Evolutionary conservation across 2,797 vertebrate genomes (phyloP).

Genomic region (Acanthurus tractus): DNA sequence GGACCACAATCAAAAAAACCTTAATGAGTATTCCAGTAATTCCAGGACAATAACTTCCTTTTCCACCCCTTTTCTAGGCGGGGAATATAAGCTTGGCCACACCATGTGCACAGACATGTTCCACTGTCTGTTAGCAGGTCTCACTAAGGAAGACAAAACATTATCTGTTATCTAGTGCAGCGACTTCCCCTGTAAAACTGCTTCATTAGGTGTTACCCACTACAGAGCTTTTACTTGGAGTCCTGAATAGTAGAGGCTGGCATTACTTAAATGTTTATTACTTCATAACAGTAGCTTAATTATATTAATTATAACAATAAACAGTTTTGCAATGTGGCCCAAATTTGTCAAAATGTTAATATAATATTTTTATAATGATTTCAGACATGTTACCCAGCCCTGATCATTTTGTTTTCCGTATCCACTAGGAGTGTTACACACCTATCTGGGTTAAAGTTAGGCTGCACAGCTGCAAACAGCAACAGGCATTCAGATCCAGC

Average conservation of each 20-base stretch:
- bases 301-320: not conserved
- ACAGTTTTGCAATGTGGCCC: not conserved
- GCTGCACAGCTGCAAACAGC: too few relatives aligned
- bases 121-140: constrained; percentile 28
- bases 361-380: not conserved
- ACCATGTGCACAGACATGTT: not conserved
- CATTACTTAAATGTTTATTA: not conserved
- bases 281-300: not conserved
- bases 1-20: not conserved
- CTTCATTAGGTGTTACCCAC: constrained; percentile 1
- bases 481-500: not conserved
- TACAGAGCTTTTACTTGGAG: not conserved
- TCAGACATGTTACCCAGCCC: not conserved
- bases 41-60: not conserved
- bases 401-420: not conserved
- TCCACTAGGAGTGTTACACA: not conserved
- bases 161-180: not conserved
- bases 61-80: not conserved
- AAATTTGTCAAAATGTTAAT: not conserved
- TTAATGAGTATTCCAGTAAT: not conserved
- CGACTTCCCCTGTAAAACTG: constrained; percentile 5
- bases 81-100: constrained; percentile 4
- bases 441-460: not conserved
- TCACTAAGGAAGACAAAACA: not conserved
- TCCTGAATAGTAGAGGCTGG: not conserved